These are phyloP conservation scores for Dryomyza anilis DNA, from an alignment of 2,888 invertebrate genomes.

Conservation along the genomic window DNA sequence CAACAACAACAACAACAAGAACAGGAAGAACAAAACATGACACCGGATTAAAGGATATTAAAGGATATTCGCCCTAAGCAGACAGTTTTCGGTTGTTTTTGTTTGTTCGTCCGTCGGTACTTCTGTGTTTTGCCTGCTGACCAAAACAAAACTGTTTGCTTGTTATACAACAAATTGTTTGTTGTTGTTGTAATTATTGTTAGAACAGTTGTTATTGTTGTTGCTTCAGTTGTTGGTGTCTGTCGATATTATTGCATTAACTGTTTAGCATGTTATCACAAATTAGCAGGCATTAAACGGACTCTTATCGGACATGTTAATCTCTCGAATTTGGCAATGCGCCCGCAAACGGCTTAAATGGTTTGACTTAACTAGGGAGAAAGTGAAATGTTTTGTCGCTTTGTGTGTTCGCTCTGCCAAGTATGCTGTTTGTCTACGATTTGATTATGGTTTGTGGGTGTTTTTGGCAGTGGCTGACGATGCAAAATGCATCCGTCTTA, in stretches of 20 bases:
- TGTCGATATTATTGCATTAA: neutral
- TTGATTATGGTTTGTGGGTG: no score
- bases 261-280: conserved; percentile 1
- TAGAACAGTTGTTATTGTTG: neutral
- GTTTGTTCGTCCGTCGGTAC: neutral
- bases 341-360: no score
- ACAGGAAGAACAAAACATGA: conserved; percentile 34
- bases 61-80: conserved; percentile 26
- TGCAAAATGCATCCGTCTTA: no score
- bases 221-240: neutral
- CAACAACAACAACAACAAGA: conserved; percentile 4
- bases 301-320: conserved; percentile 11
- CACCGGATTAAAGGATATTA: conserved; percentile 47
- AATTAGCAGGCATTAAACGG: conserved; percentile 1
- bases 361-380: no score
- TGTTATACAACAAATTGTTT: neutral
- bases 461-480: no score
- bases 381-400: neutral
- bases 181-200: conserved; percentile 1
- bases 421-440: neutral
- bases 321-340: neutral
- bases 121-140: neutral
- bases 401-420: neutral
- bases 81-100: neutral
- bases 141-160: neutral